Evolutionary conservation across 2,113 vertebrate genomes (phyloP).

Genomic region (Rousettus leschenaultii): DNA sequence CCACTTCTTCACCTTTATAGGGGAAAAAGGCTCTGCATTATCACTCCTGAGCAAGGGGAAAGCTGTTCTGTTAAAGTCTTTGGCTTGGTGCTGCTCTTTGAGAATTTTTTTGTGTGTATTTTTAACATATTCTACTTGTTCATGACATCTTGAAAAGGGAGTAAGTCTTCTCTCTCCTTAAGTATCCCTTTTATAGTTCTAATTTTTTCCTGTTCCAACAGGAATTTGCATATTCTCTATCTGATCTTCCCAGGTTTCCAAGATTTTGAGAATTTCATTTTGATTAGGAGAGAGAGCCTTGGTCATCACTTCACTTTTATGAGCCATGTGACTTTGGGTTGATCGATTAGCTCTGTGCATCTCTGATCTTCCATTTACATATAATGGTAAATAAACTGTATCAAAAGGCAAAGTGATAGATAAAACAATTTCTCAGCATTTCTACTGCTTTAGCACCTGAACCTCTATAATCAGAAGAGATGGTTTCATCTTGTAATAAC

Average conservation of each 20-base stretch:
- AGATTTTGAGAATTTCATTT: slow-evolving; percentile 32
- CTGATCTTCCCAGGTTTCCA: slow-evolving; percentile 39
- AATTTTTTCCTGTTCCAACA: slow-evolving; percentile 57
- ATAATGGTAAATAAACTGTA: not conserved
- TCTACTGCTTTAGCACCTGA: not conserved
- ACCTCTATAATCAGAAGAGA: not conserved
- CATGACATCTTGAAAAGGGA: slow-evolving; percentile 34
- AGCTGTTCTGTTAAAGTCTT: slow-evolving; percentile 42
- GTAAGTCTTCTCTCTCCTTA: not conserved
- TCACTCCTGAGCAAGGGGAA: not conserved
- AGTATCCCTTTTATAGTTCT: slow-evolving; percentile 40
- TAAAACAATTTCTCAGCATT: not conserved
- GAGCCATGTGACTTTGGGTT: not conserved
- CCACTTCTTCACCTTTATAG: not conserved
- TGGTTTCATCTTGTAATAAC: not conserved
- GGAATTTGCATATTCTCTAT: slow-evolving; percentile 20
- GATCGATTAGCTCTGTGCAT: not conserved
- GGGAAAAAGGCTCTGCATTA: not conserved
- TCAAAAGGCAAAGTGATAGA: not conserved
- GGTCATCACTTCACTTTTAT: not conserved
- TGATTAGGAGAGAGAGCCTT: not conserved
- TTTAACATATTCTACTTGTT: slow-evolving; percentile 59
- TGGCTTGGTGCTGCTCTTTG: slow-evolving; percentile 35
- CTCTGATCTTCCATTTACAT: not conserved
- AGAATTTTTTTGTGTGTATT: not conserved